These are phyloP conservation scores for Buceros bicornis DNA, from an alignment of 2,797 vertebrate species.

Conservation along the genomic window DNA sequence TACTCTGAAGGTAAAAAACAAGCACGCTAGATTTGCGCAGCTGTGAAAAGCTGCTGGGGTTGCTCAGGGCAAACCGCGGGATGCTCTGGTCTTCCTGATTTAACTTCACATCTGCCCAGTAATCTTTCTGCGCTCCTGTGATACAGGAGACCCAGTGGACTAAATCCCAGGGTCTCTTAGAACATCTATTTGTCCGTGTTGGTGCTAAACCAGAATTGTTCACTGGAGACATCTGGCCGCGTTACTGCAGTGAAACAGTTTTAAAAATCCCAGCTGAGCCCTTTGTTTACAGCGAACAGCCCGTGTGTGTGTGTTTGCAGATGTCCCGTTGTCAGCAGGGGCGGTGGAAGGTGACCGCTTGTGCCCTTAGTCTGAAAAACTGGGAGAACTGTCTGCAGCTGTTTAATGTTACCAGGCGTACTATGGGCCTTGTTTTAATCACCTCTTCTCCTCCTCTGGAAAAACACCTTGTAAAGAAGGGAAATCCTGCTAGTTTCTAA, in stretches of 20 bases:
- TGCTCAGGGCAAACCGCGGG: not conserved
- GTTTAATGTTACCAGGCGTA: not conserved
- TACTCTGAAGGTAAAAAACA: conserved; percentile 81
- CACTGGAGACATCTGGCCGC: not conserved
- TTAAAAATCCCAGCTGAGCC: not conserved
- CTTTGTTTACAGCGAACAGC: not conserved
- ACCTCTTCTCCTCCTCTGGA: not conserved
- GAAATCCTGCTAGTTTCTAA: not conserved
- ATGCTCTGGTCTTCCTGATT: not conserved
- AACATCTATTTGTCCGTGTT: rapidly evolving
- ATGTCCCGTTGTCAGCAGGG: not conserved
- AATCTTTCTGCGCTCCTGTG: not conserved
- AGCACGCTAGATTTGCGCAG: rapidly evolving
- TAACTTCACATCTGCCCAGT: not conserved
- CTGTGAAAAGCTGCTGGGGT: not conserved
- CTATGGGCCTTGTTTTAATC: not conserved
- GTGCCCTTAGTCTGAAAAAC: not conserved
- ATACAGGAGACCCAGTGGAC: not conserved
- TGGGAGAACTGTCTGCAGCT: not conserved
- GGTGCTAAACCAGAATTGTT: not conserved
- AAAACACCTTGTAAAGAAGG: not conserved
- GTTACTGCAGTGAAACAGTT: not conserved
- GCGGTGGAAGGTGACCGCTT: not conserved
- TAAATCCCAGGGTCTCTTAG: not conserved
- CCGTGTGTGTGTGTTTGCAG: not conserved